Conservation (phyloP, 2,888 invertebrate genomes). For the Gymnoscelis rufifasciata region DNA sequence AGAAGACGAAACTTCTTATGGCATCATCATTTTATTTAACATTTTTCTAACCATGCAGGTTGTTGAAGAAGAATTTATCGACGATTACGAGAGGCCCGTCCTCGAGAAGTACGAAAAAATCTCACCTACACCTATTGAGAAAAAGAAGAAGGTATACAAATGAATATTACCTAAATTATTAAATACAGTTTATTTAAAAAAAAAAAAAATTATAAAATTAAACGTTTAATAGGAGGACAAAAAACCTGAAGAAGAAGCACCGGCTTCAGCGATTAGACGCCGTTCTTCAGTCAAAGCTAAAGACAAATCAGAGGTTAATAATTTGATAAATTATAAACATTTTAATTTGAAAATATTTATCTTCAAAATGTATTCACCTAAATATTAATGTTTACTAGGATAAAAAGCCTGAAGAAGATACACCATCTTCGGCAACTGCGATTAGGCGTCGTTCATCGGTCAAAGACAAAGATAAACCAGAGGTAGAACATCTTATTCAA, state of each 20-base stretch:
- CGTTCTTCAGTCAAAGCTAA: conserved; percentile 63
- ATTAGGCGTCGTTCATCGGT: conserved; percentile 60
- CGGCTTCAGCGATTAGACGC: conserved; percentile 59
- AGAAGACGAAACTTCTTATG: conserved; percentile 25
- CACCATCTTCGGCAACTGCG: conserved; percentile 58
- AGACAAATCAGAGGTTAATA: conserved; percentile 63
- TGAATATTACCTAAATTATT: not conserved
- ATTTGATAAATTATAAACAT: not conserved
- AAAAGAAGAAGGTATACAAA: conserved; percentile 73
- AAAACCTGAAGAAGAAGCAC: conserved; percentile 51
- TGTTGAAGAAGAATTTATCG: conserved; percentile 70
- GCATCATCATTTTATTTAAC: conserved; percentile 24
- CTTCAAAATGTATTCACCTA: not conserved
- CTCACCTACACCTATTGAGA: conserved; percentile 69
- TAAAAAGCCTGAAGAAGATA: conserved; percentile 52
- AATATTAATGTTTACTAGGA: conserved; percentile 37
- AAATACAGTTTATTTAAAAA: not conserved
- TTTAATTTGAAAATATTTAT: not conserved
- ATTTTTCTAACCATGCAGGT: conserved; percentile 52
- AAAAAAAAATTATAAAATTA: not conserved
- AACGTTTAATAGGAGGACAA: conserved; percentile 48
- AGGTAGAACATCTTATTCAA: conserved; percentile 43
- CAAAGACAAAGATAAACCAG: conserved; percentile 68
- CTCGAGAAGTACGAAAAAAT: conserved; percentile 84
- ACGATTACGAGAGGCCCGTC: conserved; percentile 87